phyloP scores from a whole-genome alignment of 1,140 invertebrate species.

The Muscidifurax raptorellus region DNA sequence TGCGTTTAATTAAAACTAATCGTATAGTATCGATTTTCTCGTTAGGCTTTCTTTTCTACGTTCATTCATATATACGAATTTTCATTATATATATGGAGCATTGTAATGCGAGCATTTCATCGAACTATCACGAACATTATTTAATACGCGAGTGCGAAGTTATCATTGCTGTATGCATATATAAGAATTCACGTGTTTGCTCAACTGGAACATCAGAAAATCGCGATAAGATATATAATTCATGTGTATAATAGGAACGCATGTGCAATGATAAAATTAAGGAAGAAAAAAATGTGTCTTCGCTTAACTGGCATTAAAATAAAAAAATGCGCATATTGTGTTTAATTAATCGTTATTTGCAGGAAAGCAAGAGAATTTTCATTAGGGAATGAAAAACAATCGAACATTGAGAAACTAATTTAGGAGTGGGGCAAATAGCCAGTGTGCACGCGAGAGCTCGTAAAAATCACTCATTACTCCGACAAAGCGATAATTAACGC shows the following conservation, averaged over 20 bases:
- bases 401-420: neutral
- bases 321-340: no score
- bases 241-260: neutral
- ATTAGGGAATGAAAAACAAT: neutral
- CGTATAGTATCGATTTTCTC: no score
- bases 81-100: neutral
- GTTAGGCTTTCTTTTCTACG: no score
- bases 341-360: neutral
- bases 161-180: neutral
- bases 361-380: neutral
- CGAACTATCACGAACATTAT: no score
- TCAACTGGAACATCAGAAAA: neutral
- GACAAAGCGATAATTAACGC: neutral
- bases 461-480: conserved; percentile 19
- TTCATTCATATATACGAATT: neutral
- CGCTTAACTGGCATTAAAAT: no score
- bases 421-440: neutral
- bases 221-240: neutral
- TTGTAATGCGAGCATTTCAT: no score
- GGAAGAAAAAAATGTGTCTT: neutral
- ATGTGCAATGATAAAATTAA: neutral
- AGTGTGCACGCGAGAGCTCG: neutral
- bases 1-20: no score
- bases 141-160: neutral
- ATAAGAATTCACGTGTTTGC: neutral